Evolutionary conservation across 2,113 vertebrate genomes (phyloP).

Genomic region (Colaptes auratus): DNA sequence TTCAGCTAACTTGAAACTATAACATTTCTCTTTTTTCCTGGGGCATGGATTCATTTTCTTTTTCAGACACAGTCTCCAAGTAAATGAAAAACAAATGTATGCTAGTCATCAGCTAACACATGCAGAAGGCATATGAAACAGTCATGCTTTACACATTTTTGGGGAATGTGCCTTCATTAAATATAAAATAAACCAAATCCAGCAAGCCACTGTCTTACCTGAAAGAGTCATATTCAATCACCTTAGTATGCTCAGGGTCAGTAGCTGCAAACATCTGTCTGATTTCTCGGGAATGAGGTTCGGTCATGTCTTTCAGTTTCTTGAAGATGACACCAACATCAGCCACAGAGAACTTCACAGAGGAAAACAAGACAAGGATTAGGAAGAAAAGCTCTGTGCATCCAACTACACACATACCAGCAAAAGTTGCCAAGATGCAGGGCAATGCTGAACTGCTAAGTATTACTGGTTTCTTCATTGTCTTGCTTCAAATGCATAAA

Average conservation of each 20-base stretch:
- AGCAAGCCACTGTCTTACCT: constrained; percentile 75
- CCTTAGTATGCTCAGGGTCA: constrained; percentile 72
- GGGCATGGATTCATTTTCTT: background rate
- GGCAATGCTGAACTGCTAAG: background rate
- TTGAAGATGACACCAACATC: constrained; percentile 77
- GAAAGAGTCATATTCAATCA: constrained; percentile 82
- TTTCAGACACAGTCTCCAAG: background rate
- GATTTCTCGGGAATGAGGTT: constrained; percentile 79
- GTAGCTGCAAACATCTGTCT: constrained; percentile 75
- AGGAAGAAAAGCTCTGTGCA: background rate
- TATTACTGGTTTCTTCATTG: background rate
- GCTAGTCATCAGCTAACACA: background rate
- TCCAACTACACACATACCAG: background rate
- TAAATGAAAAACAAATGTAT: background rate
- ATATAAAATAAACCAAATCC: background rate
- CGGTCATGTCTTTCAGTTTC: constrained; percentile 79
- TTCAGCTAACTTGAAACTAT: background rate
- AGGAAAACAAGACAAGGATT: background rate
- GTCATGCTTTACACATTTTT: background rate
- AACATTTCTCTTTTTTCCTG: background rate
- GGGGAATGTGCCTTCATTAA: background rate
- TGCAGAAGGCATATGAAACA: background rate
- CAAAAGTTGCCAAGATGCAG: background rate
- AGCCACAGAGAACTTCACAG: constrained; percentile 83
- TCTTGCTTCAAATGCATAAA: background rate